Evolutionary conservation across 1,140 invertebrate genomes (phyloP).

Genomic region (Anastrepha ludens): DNA sequence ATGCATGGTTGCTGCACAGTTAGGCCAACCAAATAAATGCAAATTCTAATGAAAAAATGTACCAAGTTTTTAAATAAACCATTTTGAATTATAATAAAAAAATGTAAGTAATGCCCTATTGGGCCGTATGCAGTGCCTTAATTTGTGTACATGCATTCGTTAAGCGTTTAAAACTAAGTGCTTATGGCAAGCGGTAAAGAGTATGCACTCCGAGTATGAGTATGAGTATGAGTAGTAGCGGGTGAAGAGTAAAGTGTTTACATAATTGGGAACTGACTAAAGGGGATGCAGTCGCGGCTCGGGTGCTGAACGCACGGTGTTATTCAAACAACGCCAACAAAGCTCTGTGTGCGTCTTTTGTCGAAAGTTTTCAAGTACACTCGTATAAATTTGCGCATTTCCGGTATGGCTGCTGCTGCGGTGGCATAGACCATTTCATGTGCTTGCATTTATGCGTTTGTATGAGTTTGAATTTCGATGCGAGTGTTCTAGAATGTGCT

Average conservation of each 20-base stretch:
- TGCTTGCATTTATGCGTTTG: neutral
- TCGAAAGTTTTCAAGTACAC: slow-evolving; percentile 39
- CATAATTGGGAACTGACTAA: neutral
- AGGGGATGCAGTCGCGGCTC: neutral
- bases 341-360: slow-evolving; percentile 35
- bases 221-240: neutral
- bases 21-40: too few species aligned
- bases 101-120: too few species aligned
- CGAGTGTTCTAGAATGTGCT: neutral
- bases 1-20: too few species aligned
- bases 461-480: neutral
- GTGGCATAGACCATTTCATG: neutral
- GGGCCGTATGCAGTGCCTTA: neutral
- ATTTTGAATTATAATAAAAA: too few species aligned
- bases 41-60: too few species aligned
- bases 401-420: slow-evolving; percentile 32
- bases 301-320: neutral
- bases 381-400: slow-evolving; percentile 49
- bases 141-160: neutral
- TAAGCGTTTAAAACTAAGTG: slow-evolving; percentile 27
- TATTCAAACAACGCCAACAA: neutral
- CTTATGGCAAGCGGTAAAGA: neutral
- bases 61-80: too few species aligned
- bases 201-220: neutral
- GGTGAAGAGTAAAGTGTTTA: neutral